These are phyloP conservation scores for Drosophila sp. DNA, from an alignment of 1,140 invertebrate species.

Conservation along the genomic window DNA sequence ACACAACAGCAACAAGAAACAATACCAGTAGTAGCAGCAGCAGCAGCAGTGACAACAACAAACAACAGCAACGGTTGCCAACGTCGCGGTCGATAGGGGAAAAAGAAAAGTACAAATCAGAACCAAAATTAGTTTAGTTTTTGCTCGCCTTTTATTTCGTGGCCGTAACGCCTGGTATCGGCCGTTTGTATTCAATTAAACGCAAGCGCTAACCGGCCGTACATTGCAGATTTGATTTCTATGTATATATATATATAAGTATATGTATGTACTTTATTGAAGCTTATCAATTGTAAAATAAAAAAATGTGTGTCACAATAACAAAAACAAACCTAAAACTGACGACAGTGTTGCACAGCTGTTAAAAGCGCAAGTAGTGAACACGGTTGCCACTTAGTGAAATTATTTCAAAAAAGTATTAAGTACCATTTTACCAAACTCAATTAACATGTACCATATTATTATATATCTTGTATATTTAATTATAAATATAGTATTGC, in stretches of 20 bases:
- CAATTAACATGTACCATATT: too few relatives aligned
- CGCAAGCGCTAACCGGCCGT: constrained; percentile 11
- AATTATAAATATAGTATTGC: too few relatives aligned
- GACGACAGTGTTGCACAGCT: constrained; percentile 34
- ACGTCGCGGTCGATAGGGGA: constrained; percentile 26
- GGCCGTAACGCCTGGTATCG: constrained; percentile 26
- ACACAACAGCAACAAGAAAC: constrained; percentile 21
- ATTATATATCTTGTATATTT: too few relatives aligned
- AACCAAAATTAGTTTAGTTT: constrained; percentile 39
- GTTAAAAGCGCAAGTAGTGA: background rate
- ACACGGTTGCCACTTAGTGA: background rate
- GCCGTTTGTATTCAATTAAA: constrained; percentile 40
- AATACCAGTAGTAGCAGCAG: constrained; percentile 5
- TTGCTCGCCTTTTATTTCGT: constrained; percentile 39
- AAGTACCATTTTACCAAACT: too few relatives aligned
- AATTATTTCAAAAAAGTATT: too few relatives aligned
- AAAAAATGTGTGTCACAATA: constrained; percentile 39
- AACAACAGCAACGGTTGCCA: constrained; percentile 40
- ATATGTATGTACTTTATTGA: constrained; percentile 22
- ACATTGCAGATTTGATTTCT: constrained; percentile 44
- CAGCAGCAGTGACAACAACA: constrained; percentile 12
- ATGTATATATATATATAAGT: constrained; percentile 24
- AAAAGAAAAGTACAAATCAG: constrained; percentile 18
- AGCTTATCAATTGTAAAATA: constrained; percentile 53
- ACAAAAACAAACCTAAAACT: constrained; percentile 48